Conservation (phyloP, 92 coral and sea anemone genomes). For the Palythoa heliodiscus region DNA sequence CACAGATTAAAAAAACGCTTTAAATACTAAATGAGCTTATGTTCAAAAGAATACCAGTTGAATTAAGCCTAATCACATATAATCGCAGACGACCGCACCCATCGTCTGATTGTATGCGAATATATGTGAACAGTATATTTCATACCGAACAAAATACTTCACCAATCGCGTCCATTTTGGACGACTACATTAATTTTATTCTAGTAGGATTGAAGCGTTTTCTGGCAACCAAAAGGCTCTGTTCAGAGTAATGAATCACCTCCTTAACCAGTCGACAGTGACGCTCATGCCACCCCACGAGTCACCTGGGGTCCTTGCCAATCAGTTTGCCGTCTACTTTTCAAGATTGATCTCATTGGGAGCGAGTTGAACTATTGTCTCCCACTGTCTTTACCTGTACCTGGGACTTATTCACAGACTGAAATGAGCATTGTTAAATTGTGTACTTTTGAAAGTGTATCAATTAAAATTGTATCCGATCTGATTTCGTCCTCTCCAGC, state of each 20-base stretch:
- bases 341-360: not conserved
- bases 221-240: constrained; percentile 3
- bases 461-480: not conserved
- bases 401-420: not conserved
- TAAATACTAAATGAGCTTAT: too few relatives aligned
- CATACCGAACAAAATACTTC: too few relatives aligned
- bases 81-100: too few relatives aligned
- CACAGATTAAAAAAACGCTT: too few relatives aligned
- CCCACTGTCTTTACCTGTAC: not conserved
- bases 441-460: not conserved
- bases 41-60: too few relatives aligned
- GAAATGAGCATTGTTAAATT: not conserved
- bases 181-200: not conserved
- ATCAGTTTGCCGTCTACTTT: not conserved
- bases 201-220: not conserved
- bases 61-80: too few relatives aligned
- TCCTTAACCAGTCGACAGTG: not conserved
- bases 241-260: not conserved
- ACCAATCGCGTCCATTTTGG: too few relatives aligned
- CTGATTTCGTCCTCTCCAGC: not conserved
- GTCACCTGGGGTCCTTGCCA: not conserved
- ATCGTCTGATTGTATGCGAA: too few relatives aligned
- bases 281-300: not conserved
- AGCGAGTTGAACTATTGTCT: not conserved
- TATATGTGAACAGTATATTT: too few relatives aligned